Conservation (phyloP, 2,888 invertebrate genomes). For the Cryptus armator region DNA sequence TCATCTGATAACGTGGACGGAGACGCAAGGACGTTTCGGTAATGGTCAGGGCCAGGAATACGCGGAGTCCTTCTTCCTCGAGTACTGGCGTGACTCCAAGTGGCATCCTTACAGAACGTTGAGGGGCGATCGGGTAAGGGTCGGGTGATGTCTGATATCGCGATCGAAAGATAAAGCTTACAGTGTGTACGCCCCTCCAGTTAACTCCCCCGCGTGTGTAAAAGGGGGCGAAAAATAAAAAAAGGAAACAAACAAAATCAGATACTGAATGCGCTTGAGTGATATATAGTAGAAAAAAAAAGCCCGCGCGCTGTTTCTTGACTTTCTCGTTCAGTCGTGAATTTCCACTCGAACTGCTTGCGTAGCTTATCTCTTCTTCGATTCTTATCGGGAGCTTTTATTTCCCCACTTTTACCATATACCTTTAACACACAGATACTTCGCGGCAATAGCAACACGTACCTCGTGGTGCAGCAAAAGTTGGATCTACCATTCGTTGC, state of each 20-base stretch:
- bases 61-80: conserved; percentile 93
- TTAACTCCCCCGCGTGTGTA: conserved; percentile 20
- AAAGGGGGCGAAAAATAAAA: conserved; percentile 23
- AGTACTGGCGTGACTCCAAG: conserved; percentile 91
- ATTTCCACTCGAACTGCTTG: conserved; percentile 3
- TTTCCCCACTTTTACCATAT: conserved; percentile 39
- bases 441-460: conserved; percentile 92
- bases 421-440: conserved; percentile 87
- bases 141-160: conserved; percentile 46
- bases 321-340: conserved; percentile 9
- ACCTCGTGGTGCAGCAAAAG: conserved; percentile 89
- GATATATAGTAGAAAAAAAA: conserved; percentile 30
- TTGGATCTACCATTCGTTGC: conserved; percentile 95
- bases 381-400: conserved; percentile 6
- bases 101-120: conserved; percentile 94
- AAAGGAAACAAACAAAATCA: conserved; percentile 35
- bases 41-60: conserved; percentile 96
- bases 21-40: conserved; percentile 96
- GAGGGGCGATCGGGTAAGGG: conserved; percentile 91
- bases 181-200: conserved; percentile 32
- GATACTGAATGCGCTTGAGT: conserved; percentile 16
- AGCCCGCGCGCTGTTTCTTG: neutral
- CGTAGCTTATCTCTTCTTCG: conserved; percentile 36
- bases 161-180: conserved; percentile 19
- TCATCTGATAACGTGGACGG: conserved; percentile 93